Evolutionary conservation across 2,888 invertebrate species (phyloP), one percentile per base, ranked within the genome.

Genomic region (Vanessa cardui): DNA sequence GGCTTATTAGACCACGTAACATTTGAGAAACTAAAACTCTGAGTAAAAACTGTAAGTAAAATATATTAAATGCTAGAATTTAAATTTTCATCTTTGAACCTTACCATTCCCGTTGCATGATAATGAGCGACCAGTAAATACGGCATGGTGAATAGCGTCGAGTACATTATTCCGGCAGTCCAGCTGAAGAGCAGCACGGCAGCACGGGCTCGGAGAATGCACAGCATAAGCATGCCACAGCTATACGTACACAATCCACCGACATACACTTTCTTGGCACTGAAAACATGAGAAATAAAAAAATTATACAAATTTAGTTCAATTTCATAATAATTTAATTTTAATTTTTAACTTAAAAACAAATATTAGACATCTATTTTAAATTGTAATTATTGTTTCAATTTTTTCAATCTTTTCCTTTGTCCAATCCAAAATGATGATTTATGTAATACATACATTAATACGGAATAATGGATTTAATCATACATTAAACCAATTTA

Each of bases 121-220:
- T 99, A 99, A 84, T 98, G 97, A 6, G 99, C 99, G 39, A 99
- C 95, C 64, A 99, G 93, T 46, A 99, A 92, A 82, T 98, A 99
- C 1, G 99, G 99, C 98, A 99, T 98, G 12, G 99, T 99, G 88
- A 99, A 99, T 33, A 99, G 94, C 0, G 99, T 99, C 16, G 99
- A 98, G 88, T 99, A 99, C 98, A 99, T 98, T 58, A 99, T 96
- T 2, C 99, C 99, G 1, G 99, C 98, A 0, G 98, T 96, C 95
- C 98, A 97, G 74, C 98, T 98, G 85, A 98, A 97, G 50, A 98
- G 82, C 52, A 98, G 95, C 0, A 98, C 98, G 6, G 97, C 97
- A 18, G 95, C 94, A 69, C 95, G 95, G 68, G 96, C 96, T 58
- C 96, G 94, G 0, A 96, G 94, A 8, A 96, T 78, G 0, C 97